These are phyloP conservation scores for Alouatta palliata DNA, from an alignment of 2,113 vertebrate genomes.

Conservation along the genomic window DNA sequence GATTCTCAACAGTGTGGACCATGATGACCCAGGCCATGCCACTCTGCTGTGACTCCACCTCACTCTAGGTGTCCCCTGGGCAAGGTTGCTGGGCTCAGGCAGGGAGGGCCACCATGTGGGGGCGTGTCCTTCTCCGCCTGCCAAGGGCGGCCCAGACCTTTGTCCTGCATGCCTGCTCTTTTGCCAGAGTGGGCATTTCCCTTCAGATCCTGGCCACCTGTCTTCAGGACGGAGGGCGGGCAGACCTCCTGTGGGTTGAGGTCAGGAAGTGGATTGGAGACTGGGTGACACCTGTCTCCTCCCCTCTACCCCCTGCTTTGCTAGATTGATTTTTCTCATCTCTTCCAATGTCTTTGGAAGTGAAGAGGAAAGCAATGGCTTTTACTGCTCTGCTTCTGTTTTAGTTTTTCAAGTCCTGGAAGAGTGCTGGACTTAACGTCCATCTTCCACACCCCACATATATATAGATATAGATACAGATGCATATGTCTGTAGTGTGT, in stretches of 20 bases:
- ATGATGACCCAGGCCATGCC: slow-evolving; percentile 91
- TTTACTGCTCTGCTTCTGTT: slow-evolving; percentile 46
- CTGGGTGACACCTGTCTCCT: background rate
- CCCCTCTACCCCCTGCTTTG: background rate
- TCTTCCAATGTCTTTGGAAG: slow-evolving; percentile 43
- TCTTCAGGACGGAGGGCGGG: background rate
- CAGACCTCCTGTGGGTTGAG: background rate
- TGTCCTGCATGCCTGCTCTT: background rate
- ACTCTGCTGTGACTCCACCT: slow-evolving; percentile 89
- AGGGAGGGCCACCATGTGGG: background rate
- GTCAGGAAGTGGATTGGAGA: background rate
- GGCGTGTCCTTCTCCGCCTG: background rate
- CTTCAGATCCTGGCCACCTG: background rate
- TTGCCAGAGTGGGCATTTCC: background rate
- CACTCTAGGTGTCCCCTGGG: slow-evolving; percentile 62
- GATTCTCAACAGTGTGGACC: slow-evolving; percentile 95
- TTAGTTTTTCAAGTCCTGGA: slow-evolving; percentile 59
- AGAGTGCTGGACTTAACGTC: background rate
- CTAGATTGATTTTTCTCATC: background rate
- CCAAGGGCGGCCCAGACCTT: background rate
- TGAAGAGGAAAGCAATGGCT: slow-evolving; percentile 48
- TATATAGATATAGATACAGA: slow-evolving; percentile 71
- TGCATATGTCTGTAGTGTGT: slow-evolving; percentile 62
- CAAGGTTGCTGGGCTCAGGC: background rate
- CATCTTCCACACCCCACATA: slow-evolving; percentile 63